phyloP scores from a whole-genome alignment of 2,888 invertebrate species.

The Andrena dorsata region DNA sequence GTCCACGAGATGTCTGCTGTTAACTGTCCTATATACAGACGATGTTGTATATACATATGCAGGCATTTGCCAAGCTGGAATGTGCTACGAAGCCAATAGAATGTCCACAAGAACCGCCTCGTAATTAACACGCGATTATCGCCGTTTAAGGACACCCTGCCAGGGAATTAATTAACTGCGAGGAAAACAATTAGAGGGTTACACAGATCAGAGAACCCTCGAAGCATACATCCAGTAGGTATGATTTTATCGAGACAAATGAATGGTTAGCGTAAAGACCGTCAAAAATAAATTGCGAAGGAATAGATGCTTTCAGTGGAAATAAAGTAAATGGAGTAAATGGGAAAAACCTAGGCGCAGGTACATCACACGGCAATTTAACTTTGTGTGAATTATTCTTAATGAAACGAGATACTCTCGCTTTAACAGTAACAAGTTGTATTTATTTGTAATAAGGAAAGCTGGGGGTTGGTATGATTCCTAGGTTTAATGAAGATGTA shows the following conservation, averaged over 20 bases:
- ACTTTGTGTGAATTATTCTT: neutral
- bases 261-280: too few species aligned
- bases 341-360: too few species aligned
- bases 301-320: neutral
- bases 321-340: neutral
- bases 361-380: too few species aligned
- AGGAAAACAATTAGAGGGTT: conserved; percentile 16
- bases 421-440: too few species aligned
- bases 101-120: conserved; percentile 70
- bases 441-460: neutral
- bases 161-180: conserved; percentile 59
- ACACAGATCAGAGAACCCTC: neutral
- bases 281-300: neutral
- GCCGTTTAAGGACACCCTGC: conserved; percentile 50
- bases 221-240: neutral
- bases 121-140: conserved; percentile 72
- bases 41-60: conserved; percentile 26
- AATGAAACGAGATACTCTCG: neutral
- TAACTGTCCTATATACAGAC: conserved; percentile 36
- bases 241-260: neutral
- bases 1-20: conserved; percentile 32
- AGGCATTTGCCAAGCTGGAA: conserved; percentile 64
- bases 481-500: too few species aligned
- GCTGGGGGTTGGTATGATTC: neutral
- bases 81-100: conserved; percentile 66